Base-by-base conservation (phyloP, 1,140 invertebrate genomes). In the Drosophila tropicalis region DNA sequence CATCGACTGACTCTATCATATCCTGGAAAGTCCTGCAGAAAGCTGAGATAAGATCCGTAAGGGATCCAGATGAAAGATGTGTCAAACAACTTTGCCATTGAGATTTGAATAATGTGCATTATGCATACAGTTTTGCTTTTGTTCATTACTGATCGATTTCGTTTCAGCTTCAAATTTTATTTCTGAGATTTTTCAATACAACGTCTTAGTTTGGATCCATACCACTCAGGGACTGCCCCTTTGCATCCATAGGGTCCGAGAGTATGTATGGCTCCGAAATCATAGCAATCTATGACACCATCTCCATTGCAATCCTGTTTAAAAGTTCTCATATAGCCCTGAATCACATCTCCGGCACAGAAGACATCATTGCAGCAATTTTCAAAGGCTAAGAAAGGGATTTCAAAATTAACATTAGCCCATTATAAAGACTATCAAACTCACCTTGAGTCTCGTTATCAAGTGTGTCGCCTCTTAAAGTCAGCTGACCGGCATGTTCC, bases 251-350 rank as follows among this genome's bases (percentile, higher is more conserved):
- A 55, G 6, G 10, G 10, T 2, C 51, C 51, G 2, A 55, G 22
- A 10, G 22, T 55, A 13, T 55, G 51, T 55, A 55, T 55, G 5
- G 51, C 51, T 55, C 19, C 51, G 29, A 19, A 55, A 29, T 55
- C 51, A 55, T 55, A 55, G 25, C 51, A 55, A 55, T 55, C 51
- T n/a, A 55, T 55, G 9, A 4, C 9, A 13, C 22, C 22, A 29
- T 55, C 51, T 1, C 51, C 51, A 55, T 55, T 55, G 9, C 51
- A 55, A 13, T 55, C 51, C 51, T 13, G 51, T 17, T 10, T n/a
- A 25, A 55, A 55, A 25, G 9, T 12, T 55, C 10, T 25, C 51
- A 55, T 55, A 12, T 55, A 55, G 5, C 25, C 25, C 4, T 55
- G 51, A 7, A 55, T 55, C 13, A 25, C 19, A 29, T 55, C 51